phyloP scores from a whole-genome alignment of 37 sponge, comb jelly and placozoan species.

The Hexactinellida sp. region DNA sequence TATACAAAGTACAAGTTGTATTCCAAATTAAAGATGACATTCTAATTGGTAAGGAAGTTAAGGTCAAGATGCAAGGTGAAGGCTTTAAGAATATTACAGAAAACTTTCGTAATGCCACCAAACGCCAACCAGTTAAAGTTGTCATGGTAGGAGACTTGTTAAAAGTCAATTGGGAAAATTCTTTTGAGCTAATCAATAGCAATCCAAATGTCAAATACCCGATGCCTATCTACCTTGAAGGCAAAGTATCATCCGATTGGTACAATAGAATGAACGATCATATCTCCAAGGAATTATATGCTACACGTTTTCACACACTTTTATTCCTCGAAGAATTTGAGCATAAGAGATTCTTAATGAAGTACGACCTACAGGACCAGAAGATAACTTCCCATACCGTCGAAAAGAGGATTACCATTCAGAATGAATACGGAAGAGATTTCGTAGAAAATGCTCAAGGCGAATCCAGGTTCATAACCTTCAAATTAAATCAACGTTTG shows the following conservation, averaged over 20 bases:
- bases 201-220: background rate
- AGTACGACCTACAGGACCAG: background rate
- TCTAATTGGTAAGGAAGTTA: background rate
- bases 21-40: background rate
- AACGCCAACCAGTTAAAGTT: background rate
- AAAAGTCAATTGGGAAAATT: background rate
- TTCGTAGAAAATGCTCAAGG: background rate
- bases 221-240: background rate
- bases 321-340: constrained; percentile 3
- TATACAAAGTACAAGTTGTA: background rate
- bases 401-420: background rate
- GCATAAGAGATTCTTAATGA: background rate
- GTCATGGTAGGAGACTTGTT: background rate
- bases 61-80: background rate
- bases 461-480: background rate
- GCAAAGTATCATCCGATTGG: background rate
- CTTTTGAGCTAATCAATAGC: background rate
- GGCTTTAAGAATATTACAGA: background rate
- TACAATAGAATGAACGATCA: background rate
- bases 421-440: background rate
- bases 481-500: background rate
- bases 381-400: background rate
- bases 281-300: background rate
- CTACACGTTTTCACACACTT: background rate
- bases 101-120: background rate